Conservation (phyloP, 2,797 vertebrate species). For the Echeneis naucrates region DNA sequence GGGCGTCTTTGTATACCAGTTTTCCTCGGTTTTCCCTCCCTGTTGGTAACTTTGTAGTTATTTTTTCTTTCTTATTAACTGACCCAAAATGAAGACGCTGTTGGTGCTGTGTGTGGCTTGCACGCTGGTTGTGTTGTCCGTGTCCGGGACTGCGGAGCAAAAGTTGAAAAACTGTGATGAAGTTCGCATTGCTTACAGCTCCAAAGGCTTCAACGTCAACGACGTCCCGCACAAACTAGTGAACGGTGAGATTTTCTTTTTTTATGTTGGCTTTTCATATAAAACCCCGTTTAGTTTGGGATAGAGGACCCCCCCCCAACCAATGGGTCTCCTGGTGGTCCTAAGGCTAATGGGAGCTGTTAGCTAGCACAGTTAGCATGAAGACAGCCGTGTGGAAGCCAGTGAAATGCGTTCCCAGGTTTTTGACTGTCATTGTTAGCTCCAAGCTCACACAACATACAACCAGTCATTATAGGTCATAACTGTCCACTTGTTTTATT, state of each 20-base stretch:
- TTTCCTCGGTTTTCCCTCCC: not conserved
- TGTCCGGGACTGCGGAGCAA: slow-evolving; percentile 82
- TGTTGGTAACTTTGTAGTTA: not conserved
- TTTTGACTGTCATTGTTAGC: not conserved
- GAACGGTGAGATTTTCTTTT: slow-evolving; percentile 84
- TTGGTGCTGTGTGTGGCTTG: slow-evolving; percentile 77
- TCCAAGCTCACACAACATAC: not conserved
- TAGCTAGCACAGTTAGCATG: slow-evolving; percentile 34
- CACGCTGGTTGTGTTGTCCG: slow-evolving; percentile 79
- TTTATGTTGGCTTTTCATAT: too few relatives aligned
- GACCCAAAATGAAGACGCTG: slow-evolving; percentile 77
- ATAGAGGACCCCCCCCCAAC: not conserved
- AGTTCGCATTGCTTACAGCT: slow-evolving; percentile 90
- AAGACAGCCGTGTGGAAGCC: not conserved
- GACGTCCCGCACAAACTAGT: slow-evolving; percentile 93
- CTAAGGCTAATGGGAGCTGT: slow-evolving; percentile 15
- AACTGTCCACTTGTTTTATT: slow-evolving; percentile 12
- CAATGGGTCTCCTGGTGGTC: slow-evolving; percentile 31
- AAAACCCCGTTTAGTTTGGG: too few relatives aligned
- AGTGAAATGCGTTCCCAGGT: not conserved
- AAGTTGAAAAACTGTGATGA: slow-evolving; percentile 93
- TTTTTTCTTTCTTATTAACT: not conserved
- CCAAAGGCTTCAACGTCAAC: slow-evolving; percentile 93
- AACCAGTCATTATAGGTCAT: not conserved
- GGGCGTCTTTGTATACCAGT: not conserved